Evolutionary conservation across 2,113 vertebrate species (phyloP), one percentile per base, ranked within the genome.

Genomic region (Embiotoca jacksoni): DNA sequence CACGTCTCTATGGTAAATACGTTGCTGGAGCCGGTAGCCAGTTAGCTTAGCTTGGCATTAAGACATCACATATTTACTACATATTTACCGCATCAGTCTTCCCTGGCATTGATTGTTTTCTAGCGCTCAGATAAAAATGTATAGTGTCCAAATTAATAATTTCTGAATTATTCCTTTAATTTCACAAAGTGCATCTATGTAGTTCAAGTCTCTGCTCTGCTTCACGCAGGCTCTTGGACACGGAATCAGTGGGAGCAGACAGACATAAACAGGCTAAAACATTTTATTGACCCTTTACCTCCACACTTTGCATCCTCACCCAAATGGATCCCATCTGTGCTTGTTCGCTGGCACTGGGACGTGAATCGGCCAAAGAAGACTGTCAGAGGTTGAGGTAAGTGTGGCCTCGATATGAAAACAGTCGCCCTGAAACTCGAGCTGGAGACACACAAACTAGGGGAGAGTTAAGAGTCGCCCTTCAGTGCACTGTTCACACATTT

Each of bases 401-500:
- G 87, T 83, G 86, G 86, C 87, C 91, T 91, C 75, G 81, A 88
- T 94, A 95, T 88, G 89, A 94, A 92, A 94, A 94, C 93, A 94
- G 88, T 72, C 58, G n/a, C 64, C 78, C 89, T 91, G 94, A 92
- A 96, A 96, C 92, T 74, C 62, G 92, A 95, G 88, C 91, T 82
- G 80, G 67, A 85, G 88, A 89, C 81, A 91, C 90, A 64, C 72
- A 90, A 81, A 93, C 84, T 78, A 75, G 89, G 47, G 36, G 70
- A 37, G 77, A 59, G 82, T 87, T 88, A 81, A 88, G 83, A 87
- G 87, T 90, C 81, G 69, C 85, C 93, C 93, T 93, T 94, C 93
- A 84, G 86, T 93, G 91, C 92, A 91, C 93, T 94, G 92, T 94
- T 94, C 93, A 89, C 94, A 92, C 92, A 93, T 93, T 94, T 93